Evolutionary conservation across 2,113 vertebrate species (phyloP).

Genomic region (Arizona elegans): DNA sequence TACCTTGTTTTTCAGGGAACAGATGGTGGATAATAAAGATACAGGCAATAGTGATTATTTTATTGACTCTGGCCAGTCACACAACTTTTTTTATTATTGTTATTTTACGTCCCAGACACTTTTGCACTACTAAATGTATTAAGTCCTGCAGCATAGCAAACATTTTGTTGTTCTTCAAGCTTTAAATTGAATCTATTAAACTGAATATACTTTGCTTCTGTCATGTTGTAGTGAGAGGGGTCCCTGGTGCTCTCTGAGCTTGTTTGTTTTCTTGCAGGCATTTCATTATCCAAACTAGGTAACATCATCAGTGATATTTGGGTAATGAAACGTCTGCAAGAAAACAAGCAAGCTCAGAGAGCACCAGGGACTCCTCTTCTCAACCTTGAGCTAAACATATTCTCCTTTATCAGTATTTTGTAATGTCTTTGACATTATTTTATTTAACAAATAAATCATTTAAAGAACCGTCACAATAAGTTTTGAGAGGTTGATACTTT

Average conservation of each 20-base stretch:
- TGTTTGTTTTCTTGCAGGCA: not conserved
- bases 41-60: not conserved
- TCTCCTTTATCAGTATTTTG: not conserved
- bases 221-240: not conserved
- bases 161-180: not conserved
- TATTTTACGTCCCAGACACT: not conserved
- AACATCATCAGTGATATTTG: not conserved
- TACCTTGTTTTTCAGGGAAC: not conserved
- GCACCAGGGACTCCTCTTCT: not conserved
- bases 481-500: not conserved
- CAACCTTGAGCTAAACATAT: not conserved
- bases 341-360: not conserved
- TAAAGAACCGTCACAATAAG: not conserved
- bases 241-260: not conserved
- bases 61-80: not conserved
- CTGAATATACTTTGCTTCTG: not conserved
- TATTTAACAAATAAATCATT: not conserved
- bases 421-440: not conserved
- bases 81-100: not conserved
- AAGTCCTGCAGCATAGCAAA: not conserved
- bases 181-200: not conserved
- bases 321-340: not conserved
- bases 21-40: not conserved
- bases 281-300: not conserved
- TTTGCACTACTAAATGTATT: not conserved